Evolutionary conservation across 2,797 vertebrate genomes (phyloP).

Genomic region (Selene dorsalis): DNA sequence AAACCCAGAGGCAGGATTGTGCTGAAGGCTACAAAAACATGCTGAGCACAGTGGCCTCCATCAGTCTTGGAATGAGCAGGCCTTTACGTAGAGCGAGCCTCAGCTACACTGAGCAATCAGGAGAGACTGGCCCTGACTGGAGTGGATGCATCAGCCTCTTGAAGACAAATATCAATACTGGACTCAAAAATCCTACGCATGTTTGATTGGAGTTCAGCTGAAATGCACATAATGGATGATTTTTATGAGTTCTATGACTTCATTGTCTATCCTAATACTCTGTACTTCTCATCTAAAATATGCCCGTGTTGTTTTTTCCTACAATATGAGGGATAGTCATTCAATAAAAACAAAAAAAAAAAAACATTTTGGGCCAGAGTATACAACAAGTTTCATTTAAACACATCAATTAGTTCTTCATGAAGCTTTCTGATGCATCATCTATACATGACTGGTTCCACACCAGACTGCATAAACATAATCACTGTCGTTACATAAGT

Average conservation of each 20-base stretch:
- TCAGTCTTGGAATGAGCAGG: background rate
- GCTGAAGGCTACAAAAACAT: background rate
- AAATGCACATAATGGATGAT: background rate
- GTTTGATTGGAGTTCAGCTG: background rate
- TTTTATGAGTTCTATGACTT: background rate
- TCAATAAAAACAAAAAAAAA: background rate
- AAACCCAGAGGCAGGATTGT: too few relatives aligned
- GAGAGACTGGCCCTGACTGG: background rate
- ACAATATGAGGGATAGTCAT: background rate
- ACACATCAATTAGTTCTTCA: background rate
- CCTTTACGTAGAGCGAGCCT: too few relatives aligned
- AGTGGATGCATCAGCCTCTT: background rate
- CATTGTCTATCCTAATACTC: background rate
- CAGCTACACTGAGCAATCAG: background rate
- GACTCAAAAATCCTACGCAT: background rate
- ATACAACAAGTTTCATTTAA: background rate
- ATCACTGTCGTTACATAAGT: conserved; percentile 50
- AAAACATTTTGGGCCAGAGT: background rate
- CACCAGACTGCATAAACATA: conserved; percentile 35
- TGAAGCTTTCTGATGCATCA: conserved; percentile 12
- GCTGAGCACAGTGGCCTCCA: background rate
- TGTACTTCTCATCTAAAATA: background rate
- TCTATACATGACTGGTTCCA: conserved; percentile 6
- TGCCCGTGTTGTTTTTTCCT: background rate
- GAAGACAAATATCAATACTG: background rate